phyloP scores from a whole-genome alignment of 2,113 vertebrate genomes.

The Pelecanoides urinatrix region DNA sequence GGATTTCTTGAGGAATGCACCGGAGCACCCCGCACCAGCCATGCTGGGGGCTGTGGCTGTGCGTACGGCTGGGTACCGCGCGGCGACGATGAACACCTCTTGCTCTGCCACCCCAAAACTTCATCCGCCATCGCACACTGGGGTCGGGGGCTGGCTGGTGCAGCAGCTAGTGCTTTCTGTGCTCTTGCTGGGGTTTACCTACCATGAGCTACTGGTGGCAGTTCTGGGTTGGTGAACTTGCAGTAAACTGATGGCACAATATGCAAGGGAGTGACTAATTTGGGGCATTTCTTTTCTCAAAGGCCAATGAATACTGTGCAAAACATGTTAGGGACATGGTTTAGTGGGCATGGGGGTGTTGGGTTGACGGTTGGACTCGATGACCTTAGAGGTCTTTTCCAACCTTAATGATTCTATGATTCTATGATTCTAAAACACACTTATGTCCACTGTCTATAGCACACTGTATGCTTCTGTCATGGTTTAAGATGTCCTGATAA shows the following conservation, averaged over 20 bases:
- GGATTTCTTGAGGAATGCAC: neutral
- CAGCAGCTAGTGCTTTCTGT: accelerated
- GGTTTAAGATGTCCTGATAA: neutral
- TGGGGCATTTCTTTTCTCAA: neutral
- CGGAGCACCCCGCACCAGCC: accelerated
- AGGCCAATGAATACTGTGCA: neutral
- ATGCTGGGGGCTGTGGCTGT: neutral
- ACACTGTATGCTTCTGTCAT: neutral
- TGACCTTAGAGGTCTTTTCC: too few relatives aligned
- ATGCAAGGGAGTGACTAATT: neutral
- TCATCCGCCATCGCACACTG: neutral
- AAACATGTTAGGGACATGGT: too few relatives aligned
- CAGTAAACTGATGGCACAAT: neutral
- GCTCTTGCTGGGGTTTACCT: neutral
- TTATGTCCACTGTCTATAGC: neutral
- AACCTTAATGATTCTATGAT: too few relatives aligned
- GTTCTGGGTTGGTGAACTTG: neutral
- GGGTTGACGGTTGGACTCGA: too few relatives aligned
- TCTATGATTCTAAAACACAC: too few relatives aligned
- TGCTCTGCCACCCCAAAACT: neutral
- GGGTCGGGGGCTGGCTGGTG: neutral
- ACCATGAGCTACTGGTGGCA: neutral
- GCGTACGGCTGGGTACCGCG: accelerated
- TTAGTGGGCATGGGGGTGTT: too few relatives aligned
- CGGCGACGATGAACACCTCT: neutral